phyloP scores from a whole-genome alignment of 1,140 invertebrate species.

The Cecropterus lyciades region DNA sequence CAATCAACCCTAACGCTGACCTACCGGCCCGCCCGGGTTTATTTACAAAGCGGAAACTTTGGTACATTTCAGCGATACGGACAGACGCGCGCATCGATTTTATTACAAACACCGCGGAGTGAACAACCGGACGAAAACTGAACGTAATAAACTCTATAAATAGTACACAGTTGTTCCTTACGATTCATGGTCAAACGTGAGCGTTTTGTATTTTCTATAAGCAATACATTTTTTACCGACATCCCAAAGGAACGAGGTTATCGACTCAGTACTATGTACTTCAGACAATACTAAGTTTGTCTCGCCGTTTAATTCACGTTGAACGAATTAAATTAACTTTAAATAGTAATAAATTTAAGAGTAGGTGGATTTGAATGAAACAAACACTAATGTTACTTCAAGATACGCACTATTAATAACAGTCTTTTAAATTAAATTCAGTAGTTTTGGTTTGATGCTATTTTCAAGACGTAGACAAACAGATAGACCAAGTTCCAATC shows the following conservation, averaged over 20 bases:
- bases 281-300: no score
- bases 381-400: no score
- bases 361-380: no score
- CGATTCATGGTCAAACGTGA: slow-evolving; percentile 6
- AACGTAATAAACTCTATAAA: slow-evolving; percentile 15
- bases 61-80: slow-evolving; percentile 1
- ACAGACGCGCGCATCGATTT: slow-evolving; percentile 1
- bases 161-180: slow-evolving; percentile 4
- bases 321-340: no score
- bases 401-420: no score
- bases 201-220: background rate
- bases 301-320: no score
- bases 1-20: slow-evolving; percentile 1
- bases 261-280: no score
- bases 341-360: no score
- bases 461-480: no score
- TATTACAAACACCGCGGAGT: slow-evolving; percentile 8
- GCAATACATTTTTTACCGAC: background rate
- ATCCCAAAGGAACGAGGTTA: background rate
- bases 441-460: no score
- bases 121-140: slow-evolving; percentile 18
- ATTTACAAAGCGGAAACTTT: slow-evolving; percentile 11
- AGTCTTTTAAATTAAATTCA: no score
- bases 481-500: no score
- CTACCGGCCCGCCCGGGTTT: slow-evolving; percentile 2